Conservation (phyloP, 2,888 invertebrate species). For the Pocota personata region DNA sequence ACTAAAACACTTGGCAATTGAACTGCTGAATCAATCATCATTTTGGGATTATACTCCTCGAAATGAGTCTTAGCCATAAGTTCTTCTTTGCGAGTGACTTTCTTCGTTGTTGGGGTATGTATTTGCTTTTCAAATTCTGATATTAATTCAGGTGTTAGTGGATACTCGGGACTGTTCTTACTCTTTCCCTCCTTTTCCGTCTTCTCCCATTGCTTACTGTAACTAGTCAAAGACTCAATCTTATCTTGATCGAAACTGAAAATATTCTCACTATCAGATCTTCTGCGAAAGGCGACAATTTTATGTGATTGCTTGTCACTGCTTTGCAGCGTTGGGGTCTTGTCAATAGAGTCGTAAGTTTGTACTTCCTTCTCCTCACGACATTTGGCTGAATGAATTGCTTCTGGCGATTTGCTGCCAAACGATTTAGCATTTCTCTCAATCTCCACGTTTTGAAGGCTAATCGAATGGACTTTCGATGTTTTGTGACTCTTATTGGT, state of each 20-base stretch:
- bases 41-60: slow-evolving; percentile 89
- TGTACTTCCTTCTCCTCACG: slow-evolving; percentile 81
- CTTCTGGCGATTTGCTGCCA: slow-evolving; percentile 80
- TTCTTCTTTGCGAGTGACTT: slow-evolving; percentile 86
- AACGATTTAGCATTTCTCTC: slow-evolving; percentile 84
- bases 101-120: slow-evolving; percentile 80
- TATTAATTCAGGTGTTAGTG: slow-evolving; percentile 84
- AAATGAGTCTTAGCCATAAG: slow-evolving; percentile 87
- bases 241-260: slow-evolving; percentile 91
- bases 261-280: slow-evolving; percentile 88
- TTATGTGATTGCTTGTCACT: slow-evolving; percentile 80
- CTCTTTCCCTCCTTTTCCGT: slow-evolving; percentile 83
- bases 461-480: slow-evolving; percentile 87
- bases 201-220: slow-evolving; percentile 80
- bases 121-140: slow-evolving; percentile 86
- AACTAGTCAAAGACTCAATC: slow-evolving; percentile 88
- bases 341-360: slow-evolving; percentile 80
- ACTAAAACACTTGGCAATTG: slow-evolving; percentile 84
- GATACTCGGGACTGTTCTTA: slow-evolving; percentile 84
- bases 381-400: slow-evolving; percentile 76
- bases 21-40: slow-evolving; percentile 82
- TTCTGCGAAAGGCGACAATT: slow-evolving; percentile 84
- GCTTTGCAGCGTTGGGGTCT: slow-evolving; percentile 76
- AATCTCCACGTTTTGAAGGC: slow-evolving; percentile 88
- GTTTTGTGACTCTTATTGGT: slow-evolving; percentile 85